Conservation (phyloP, 2,888 invertebrate genomes). For the Germaria angustata region DNA sequence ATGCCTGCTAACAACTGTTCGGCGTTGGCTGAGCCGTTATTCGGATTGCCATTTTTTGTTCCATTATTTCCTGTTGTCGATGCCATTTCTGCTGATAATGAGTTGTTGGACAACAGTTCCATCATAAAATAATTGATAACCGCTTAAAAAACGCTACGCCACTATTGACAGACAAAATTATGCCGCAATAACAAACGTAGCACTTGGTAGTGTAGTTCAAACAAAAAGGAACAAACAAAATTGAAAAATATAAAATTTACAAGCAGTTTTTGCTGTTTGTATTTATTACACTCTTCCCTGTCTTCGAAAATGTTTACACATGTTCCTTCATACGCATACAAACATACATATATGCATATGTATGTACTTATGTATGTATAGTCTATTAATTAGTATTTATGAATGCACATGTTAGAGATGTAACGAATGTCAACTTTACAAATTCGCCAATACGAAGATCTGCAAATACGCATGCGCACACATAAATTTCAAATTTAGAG, state of each 20-base stretch:
- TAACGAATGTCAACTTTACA: too few species aligned
- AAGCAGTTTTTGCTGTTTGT: constrained; percentile 5
- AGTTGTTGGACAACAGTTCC: constrained; percentile 77
- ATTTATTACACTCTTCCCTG: constrained; percentile 7
- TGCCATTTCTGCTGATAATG: constrained; percentile 69
- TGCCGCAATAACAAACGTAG: constrained; percentile 57
- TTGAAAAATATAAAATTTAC: constrained; percentile 2
- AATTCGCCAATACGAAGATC: too few species aligned
- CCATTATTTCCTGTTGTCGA: constrained; percentile 54
- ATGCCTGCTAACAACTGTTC: constrained; percentile 76
- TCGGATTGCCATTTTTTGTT: constrained; percentile 57
- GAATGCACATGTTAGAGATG: too few species aligned
- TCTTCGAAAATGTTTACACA: not conserved
- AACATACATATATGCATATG: too few species aligned
- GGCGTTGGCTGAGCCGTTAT: constrained; percentile 56
- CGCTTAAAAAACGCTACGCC: constrained; percentile 53
- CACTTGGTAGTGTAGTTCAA: constrained; percentile 44
- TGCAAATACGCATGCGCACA: too few species aligned
- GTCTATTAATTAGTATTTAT: too few species aligned
- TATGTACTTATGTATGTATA: not conserved
- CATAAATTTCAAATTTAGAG: too few species aligned
- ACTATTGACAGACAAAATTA: constrained; percentile 59
- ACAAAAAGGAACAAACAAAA: constrained; percentile 27
- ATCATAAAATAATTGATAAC: constrained; percentile 68
- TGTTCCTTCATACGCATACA: too few species aligned